Evolutionary conservation across 2,797 vertebrate species (phyloP), one percentile per base, ranked within the genome.

Genomic region (Orestias chungarensis): DNA sequence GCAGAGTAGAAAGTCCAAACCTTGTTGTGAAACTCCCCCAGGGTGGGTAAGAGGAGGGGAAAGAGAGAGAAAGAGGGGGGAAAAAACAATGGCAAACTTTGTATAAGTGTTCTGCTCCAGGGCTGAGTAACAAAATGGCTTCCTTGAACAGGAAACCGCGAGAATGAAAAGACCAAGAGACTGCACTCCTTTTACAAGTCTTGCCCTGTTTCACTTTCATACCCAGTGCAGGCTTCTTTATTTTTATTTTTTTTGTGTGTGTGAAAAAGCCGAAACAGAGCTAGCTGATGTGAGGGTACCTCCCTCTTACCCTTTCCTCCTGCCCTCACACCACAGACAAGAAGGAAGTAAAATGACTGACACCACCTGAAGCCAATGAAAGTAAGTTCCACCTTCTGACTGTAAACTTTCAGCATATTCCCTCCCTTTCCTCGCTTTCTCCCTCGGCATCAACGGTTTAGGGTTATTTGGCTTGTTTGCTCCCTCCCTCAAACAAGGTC

Each of bases 301-400:
- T 92, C 94, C 94, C 91, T 87, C 92, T 78, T 68, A 49, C 76
- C 88, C 87, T 81, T n/a, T 82, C 85, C 89, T 89, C 84, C 86
- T 80, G 81, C 83, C 78, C 81, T 76, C 80, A 79, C 82, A 70
- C 82, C 83, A 86, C 83, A 83, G 82, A 23, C 70, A 81, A 93
- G 87, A 64, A 96, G 96, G 96, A 97, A 96, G 94, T 96, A 79
- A 78, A 47, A 40, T 81, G 93, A 96, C 69, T 90, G 94, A 93
- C 92, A 78, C 67, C 2, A n/a, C 57, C 49, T 43, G 27, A 12
- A 38, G 83, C 96, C 96, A 96, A 95, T 95, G n/a, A n/a, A n/a
- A n/a, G n/a, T n/a, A n/a, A n/a, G n/a, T n/a, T n/a, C n/a, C n/a
- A n/a, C n/a, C n/a, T n/a, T n/a, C n/a, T n/a, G n/a, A n/a, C n/a